These are phyloP conservation scores for Spodoptera litura DNA, from an alignment of 1,140 invertebrate species.

Conservation along the genomic window DNA sequence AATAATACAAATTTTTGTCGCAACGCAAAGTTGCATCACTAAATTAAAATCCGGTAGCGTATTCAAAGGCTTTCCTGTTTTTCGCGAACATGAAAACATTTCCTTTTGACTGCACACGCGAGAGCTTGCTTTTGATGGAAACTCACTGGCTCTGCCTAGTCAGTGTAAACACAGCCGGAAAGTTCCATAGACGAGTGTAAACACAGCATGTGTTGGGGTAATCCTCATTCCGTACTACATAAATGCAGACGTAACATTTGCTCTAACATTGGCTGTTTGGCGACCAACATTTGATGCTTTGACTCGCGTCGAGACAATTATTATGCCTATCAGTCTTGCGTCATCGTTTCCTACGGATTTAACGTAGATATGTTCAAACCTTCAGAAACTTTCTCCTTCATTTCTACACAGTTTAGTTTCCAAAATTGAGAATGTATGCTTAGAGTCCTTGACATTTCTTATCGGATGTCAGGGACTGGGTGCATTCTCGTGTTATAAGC, in stretches of 20 bases:
- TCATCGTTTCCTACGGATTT: conserved; percentile 12
- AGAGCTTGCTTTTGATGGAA: conserved; percentile 6
- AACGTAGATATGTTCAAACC: not conserved
- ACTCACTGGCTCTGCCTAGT: not conserved
- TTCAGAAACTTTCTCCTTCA: not conserved
- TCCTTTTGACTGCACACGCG: not conserved
- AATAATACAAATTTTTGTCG: not conserved
- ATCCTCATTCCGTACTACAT: conserved; percentile 3
- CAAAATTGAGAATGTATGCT: not conserved
- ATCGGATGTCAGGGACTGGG: not conserved
- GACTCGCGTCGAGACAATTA: not conserved
- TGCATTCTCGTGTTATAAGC: conserved; percentile 19
- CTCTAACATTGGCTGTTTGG: not conserved
- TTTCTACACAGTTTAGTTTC: too few species aligned
- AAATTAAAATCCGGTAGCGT: not conserved
- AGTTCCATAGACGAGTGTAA: conserved; percentile 25
- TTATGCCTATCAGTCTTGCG: not conserved
- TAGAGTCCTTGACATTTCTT: not conserved
- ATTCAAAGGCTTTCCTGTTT: conserved; percentile 29
- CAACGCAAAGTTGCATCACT: not conserved
- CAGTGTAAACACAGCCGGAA: not conserved
- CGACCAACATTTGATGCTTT: conserved; percentile 7
- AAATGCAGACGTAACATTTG: conserved; percentile 22
- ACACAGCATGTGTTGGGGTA: conserved; percentile 17
- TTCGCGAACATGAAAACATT: conserved; percentile 16